These are phyloP conservation scores for Calyptomena viridis DNA, from an alignment of 2,113 vertebrate genomes.

Conservation along the genomic window DNA sequence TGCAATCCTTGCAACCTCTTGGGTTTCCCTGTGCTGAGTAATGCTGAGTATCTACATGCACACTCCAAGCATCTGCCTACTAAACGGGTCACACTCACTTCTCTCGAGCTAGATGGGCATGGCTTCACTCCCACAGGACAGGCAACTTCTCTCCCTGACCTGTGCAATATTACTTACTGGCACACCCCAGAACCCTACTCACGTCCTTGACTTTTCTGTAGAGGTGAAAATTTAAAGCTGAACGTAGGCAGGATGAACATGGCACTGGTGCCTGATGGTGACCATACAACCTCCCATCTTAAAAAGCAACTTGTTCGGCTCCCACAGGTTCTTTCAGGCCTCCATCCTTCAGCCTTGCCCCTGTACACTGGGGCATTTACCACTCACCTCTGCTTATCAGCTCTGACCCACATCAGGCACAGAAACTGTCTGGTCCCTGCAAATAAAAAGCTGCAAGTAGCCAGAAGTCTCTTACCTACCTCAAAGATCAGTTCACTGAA, in stretches of 20 bases:
- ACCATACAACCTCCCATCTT: background rate
- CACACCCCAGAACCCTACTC: background rate
- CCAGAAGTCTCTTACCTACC: background rate
- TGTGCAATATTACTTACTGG: background rate
- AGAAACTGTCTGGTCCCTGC: background rate
- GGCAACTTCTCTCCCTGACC: background rate
- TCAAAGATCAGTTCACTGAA: background rate
- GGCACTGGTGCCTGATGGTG: background rate
- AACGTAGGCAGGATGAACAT: accelerated
- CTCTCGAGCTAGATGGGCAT: background rate
- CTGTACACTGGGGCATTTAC: background rate
- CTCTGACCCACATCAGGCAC: background rate
- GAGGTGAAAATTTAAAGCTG: background rate
- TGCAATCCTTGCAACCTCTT: background rate
- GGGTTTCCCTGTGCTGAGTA: slow-evolving; percentile 21
- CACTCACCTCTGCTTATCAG: background rate
- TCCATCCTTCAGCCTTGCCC: background rate
- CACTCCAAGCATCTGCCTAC: background rate
- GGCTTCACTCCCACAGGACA: background rate
- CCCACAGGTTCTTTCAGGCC: background rate
- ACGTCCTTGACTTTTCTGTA: background rate
- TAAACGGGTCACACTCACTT: background rate
- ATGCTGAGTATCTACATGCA: background rate
- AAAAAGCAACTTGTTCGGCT: background rate
- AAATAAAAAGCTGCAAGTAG: background rate